Conservation (phyloP, 2,888 invertebrate genomes). For the Hydrotaea cyrtoneurina region DNA sequence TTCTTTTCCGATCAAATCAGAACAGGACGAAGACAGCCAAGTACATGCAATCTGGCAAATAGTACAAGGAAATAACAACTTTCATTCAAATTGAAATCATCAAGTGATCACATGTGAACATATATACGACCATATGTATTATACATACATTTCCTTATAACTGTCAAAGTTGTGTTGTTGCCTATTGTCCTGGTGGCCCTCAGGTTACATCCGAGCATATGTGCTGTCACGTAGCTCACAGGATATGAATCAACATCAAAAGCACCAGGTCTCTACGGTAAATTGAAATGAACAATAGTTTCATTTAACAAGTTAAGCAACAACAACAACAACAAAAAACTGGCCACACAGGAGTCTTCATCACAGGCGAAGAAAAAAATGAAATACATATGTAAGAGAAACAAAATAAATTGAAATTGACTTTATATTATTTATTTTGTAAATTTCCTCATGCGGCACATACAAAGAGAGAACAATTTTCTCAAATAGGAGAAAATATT, state of each 20-base stretch:
- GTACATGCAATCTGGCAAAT: background rate
- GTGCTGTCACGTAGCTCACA: background rate
- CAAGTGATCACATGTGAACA: background rate
- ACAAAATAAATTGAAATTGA: background rate
- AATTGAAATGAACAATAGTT: slow-evolving; percentile 2
- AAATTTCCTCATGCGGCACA: background rate
- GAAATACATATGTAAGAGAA: background rate
- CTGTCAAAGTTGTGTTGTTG: background rate
- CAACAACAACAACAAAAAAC: too few relatives aligned
- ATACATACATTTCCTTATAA: background rate
- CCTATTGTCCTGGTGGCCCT: background rate
- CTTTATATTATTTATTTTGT: background rate
- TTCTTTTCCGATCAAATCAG: too few relatives aligned
- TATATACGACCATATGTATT: background rate
- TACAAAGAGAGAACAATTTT: background rate
- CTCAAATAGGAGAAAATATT: too few relatives aligned
- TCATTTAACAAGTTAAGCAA: background rate
- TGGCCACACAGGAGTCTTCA: background rate
- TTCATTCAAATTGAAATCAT: slow-evolving; percentile 3
- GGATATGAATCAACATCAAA: background rate
- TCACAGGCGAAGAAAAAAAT: too few relatives aligned
- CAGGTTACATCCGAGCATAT: background rate
- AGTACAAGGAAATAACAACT: background rate
- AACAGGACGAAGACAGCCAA: too few relatives aligned
- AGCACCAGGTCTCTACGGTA: background rate